These are phyloP conservation scores for Tenebrosternarchus preto DNA, from an alignment of 2,113 vertebrate species.

Conservation along the genomic window DNA sequence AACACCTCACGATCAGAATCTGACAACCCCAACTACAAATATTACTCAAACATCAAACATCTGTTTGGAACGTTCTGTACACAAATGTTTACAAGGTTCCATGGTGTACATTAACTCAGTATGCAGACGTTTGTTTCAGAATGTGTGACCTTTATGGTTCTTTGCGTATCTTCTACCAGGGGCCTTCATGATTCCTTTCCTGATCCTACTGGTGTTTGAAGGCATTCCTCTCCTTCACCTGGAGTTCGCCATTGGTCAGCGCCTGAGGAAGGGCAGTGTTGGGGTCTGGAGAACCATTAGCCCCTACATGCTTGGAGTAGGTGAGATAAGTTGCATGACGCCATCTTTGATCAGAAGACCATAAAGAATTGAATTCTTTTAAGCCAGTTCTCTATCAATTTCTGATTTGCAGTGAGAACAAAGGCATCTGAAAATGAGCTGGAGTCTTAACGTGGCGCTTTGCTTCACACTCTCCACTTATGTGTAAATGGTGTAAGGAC, in stretches of 20 bases:
- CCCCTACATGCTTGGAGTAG: constrained; percentile 83
- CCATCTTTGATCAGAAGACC: not conserved
- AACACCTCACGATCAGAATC: too few relatives aligned
- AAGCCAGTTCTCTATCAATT: too few relatives aligned
- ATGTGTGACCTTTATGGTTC: not conserved
- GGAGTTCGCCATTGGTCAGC: constrained; percentile 91
- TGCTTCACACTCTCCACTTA: not conserved
- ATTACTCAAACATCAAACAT: too few relatives aligned
- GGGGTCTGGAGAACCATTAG: constrained; percentile 84
- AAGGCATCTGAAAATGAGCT: not conserved
- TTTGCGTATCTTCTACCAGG: constrained; percentile 67
- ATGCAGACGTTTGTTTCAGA: not conserved
- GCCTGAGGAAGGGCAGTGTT: constrained; percentile 83
- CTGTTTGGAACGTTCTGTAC: too few relatives aligned
- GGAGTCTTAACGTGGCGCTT: not conserved
- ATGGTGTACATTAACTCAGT: too few relatives aligned
- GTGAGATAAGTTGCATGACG: constrained; percentile 67
- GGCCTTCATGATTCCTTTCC: constrained; percentile 93
- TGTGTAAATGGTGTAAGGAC: not conserved
- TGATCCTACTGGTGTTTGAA: constrained; percentile 89
- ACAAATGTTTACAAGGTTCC: too few relatives aligned
- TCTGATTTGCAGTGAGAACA: not conserved
- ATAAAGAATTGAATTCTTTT: too few relatives aligned
- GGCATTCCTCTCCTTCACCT: constrained; percentile 86
- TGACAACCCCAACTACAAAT: too few relatives aligned